Base-by-base conservation (phyloP, 2,888 invertebrate genomes). In the Drosophila emarginata region DNA sequence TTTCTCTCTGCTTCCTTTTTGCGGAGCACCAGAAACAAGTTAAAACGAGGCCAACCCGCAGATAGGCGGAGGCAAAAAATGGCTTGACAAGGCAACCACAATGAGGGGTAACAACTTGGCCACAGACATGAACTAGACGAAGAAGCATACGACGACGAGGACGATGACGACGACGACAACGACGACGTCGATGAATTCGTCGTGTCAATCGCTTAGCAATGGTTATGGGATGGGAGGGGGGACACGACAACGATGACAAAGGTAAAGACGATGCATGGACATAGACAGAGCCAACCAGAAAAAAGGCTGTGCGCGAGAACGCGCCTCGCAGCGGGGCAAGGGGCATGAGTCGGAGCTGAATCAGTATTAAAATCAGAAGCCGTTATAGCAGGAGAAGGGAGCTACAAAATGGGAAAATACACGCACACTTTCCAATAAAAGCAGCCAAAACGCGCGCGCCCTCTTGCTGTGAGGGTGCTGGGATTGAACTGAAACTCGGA, bases 1-100 rank as follows among this genome's bases (percentile, higher is more conserved):
- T 45, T 21, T 4, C 3, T 4, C 3, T 7, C 45, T 11, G 18
- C 45, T 21, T 45, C 21, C 9, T 21, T 7, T 14, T 80, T 88
- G 89, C 78, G 88, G 88, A 76, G 85, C 78, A 78, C 89, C 88
- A 63, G 78, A 76, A 84, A 72, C 70, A 85, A 82, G 82, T 80
- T 78, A 79, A 85, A 81, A 82, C 82, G 85, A 81, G 85, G 81
- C 78, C 78, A 76, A 72, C 72, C 60, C 71, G 67, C 60, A 65
- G 63, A 67, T 65, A 64, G 60, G 79, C 36, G 18, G 54, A 54
- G 54, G 32, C 54, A 28, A 50, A 58, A 58, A 61, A 45, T 56
- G 56, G 51, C 50, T 54, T 64, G 67, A 74, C 37, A 61, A 64
- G 66, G 64, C 70, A 61, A 77, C 79, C 79, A 64, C 79, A 79